Conservation (phyloP, 2,888 invertebrate species). For the Drosophila eohydei region DNA sequence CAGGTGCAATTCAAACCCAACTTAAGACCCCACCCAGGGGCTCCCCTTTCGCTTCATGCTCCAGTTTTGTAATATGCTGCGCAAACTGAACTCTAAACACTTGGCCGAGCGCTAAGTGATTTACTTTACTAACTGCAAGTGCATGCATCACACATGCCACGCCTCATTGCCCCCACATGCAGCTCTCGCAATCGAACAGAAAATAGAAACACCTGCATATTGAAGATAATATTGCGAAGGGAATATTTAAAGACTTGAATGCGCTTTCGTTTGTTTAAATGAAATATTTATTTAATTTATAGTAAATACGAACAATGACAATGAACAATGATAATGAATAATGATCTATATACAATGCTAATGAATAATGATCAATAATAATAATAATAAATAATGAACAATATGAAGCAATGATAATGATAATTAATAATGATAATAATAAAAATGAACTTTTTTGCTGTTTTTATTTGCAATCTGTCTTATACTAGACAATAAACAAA, state of each 20-base stretch:
- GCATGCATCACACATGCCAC: slow-evolving; percentile 40
- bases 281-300: neutral
- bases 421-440: neutral
- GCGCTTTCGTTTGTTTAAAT: neutral
- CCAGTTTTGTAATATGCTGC: slow-evolving; percentile 37
- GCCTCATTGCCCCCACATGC: slow-evolving; percentile 11
- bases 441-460: no score
- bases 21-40: slow-evolving; percentile 2
- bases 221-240: slow-evolving; percentile 2
- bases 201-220: slow-evolving; percentile 8
- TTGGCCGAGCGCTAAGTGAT: slow-evolving; percentile 45
- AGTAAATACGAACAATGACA: neutral
- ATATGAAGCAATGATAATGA: neutral
- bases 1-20: slow-evolving; percentile 14
- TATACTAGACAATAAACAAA: no score
- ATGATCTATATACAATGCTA: neutral
- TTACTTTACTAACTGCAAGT: slow-evolving; percentile 44
- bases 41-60: slow-evolving; percentile 22
- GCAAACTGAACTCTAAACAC: slow-evolving; percentile 34
- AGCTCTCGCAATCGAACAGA: neutral
- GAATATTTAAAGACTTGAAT: slow-evolving; percentile 3
- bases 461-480: no score
- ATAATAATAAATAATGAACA: neutral
- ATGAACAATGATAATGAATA: neutral
- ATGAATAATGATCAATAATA: neutral